Conservation (phyloP, 2,113 vertebrate species). For the Melospiza georgiana region DNA sequence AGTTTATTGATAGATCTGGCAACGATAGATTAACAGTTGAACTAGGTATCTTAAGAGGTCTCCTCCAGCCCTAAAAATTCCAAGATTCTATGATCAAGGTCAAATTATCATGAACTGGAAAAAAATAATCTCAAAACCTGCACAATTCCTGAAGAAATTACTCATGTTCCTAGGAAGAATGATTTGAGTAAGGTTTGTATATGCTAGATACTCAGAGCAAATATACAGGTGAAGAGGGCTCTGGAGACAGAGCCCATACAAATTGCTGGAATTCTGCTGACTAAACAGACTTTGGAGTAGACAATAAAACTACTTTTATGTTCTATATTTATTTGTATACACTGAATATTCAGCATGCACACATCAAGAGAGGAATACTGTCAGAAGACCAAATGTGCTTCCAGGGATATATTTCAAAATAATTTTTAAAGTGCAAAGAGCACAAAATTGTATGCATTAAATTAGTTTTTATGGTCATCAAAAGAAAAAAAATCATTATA, state of each 20-base stretch:
- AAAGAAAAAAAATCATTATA: neutral
- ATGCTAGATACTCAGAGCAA: neutral
- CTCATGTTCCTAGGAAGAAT: neutral
- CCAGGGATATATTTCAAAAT: neutral
- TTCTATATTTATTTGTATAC: neutral
- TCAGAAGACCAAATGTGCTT: neutral
- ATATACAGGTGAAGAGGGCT: neutral
- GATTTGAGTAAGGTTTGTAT: neutral
- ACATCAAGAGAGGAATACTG: neutral
- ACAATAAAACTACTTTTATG: neutral
- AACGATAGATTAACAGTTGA: neutral
- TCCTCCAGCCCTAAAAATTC: neutral
- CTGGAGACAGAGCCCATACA: neutral
- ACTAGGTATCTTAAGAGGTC: neutral
- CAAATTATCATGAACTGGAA: neutral
- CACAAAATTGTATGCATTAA: neutral
- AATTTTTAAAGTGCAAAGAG: neutral
- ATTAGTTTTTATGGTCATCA: neutral
- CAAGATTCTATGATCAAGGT: neutral
- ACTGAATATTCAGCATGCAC: neutral
- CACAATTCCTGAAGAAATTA: neutral
- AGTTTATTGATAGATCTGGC: neutral
- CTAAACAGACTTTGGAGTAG: neutral
- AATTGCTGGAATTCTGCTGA: neutral
- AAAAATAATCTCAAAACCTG: neutral